Conservation (phyloP, 2,113 vertebrate species). For the Sinocyclocheilus maitianheensis region DNA sequence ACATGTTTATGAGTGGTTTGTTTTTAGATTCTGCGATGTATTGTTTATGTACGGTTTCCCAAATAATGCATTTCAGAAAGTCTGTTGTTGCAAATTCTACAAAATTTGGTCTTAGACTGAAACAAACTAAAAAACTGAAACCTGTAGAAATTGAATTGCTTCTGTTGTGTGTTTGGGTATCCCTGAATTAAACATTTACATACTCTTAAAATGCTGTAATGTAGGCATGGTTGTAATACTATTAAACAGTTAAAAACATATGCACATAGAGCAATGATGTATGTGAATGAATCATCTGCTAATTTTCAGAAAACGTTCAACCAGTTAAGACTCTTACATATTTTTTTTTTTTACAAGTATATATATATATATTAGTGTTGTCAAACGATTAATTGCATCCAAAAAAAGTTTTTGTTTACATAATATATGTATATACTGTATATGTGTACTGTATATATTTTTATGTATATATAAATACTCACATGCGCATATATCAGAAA, state of each 20-base stretch:
- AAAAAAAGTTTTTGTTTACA: too few relatives aligned
- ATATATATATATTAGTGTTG: too few relatives aligned
- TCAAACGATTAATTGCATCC: too few relatives aligned
- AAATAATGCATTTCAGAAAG: not conserved
- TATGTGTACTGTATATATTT: too few relatives aligned
- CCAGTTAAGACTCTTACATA: not conserved
- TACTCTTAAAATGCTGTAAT: not conserved
- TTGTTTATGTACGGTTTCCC: not conserved
- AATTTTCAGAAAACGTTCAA: not conserved
- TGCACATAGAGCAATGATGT: not conserved
- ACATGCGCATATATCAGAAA: too few relatives aligned
- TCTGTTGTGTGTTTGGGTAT: not conserved
- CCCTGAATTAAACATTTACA: not conserved
- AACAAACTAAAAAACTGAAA: not conserved
- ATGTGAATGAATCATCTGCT: not conserved
- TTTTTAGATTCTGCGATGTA: not conserved
- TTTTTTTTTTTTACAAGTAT: not conserved
- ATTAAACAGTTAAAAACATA: not conserved
- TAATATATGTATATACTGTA: too few relatives aligned
- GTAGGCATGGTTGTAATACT: conserved; percentile 13
- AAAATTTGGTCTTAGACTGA: not conserved
- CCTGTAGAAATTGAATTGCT: not conserved
- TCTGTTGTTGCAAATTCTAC: not conserved
- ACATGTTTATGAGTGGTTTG: not conserved
- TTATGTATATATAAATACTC: too few relatives aligned